Base-by-base conservation (phyloP, 2,797 vertebrate species). In the Rhinatrema bivittatum region DNA sequence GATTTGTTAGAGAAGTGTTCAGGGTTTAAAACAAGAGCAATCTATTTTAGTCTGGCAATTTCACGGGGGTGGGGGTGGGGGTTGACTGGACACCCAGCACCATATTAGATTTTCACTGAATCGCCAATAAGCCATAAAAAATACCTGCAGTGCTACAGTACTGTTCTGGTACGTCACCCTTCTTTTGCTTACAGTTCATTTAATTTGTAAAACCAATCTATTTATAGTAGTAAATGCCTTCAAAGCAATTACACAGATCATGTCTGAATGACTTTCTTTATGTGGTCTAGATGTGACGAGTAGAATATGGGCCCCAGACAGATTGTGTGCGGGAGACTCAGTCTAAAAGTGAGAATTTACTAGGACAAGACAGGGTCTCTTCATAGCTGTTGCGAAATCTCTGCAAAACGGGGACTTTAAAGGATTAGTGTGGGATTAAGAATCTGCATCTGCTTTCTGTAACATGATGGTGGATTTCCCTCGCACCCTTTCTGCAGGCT, bases 201-300 rank as follows among this genome's bases (percentile, higher is more conserved):
- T 70, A 20, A 59, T 72, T 55, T 68, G 53, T 55, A 61, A 66
- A n/a, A 73, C 62, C 54, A 56, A 48, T 68, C 69, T 74, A 56
- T 76, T 77, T 74, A 76, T 71, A 74, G 63, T 54, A 56, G 75
- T 78, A 74, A 81, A 74, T 72, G 65, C 65, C 70, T 75, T 54
- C 57, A 65, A 63, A 67, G 57, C 64, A 64, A 60, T 68, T 73
- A 59, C 39, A 40, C 73, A 60, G 49, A 39, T 42, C 10, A 1
- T 38, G 35, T 69, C 72, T 68, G 54, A 61, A 62, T 21, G 72
- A 59, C 46, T 68, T 56, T 50, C 26, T 29, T 24, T 42, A 67
- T 39, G 50, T 58, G 64, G 53, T 56, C 69, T 46, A 63, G 73
- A 56, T 53, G 43, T 54, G 29, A 47, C 49, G 29, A 30, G 26